Evolutionary conservation across 2,113 vertebrate species (phyloP), one percentile per base, ranked within the genome.

Genomic region (Heterochromis multidens): DNA sequence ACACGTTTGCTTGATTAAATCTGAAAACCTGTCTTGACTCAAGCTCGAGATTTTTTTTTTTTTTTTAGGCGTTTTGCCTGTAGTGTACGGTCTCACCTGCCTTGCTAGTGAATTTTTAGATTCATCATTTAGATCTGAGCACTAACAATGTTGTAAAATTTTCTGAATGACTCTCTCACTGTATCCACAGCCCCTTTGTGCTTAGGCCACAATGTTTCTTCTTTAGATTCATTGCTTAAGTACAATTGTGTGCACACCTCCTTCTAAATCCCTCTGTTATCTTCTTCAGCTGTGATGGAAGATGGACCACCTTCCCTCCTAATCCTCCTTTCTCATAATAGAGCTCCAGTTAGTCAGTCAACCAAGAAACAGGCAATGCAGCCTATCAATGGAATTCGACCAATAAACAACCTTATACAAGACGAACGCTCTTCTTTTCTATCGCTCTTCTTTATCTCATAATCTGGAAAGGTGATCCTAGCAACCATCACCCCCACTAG

Each of bases 341-440:
- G 60, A 91, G 85, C 79, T 78, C 84, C 87, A 92, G 88, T 89
- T 88, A 91, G 81, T 89, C 87, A 92, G 91, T 90, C 91, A 92
- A 89, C 87, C 86, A 54, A 79, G 65, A 83, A 81, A 81, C 46
- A 33, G 59, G 58, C 76, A 72, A 16, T 77, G 33, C 31, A 52
- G 29, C 72, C 84, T 17, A 46, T 56, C 87, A 58, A 61, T 13
- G 76, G 82, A 80, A 77, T 91, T 74, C 12, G 35, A 83, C 91
- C 86, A 86, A 27, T 83, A 84, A 89, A 88, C 80, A 89, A 85
- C 82, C 82, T n/a, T 37, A 63, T 60, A 72, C 61, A 63, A 80
- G 23, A 60, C 0, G 9, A 52, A 54, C 14, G 4, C 35, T n/a
- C 84, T 61, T 82, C 21, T 79, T 89, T 80, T 85, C 35, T 4